Conservation (phyloP, 2,888 invertebrate genomes). For the Tubulanus polymorphus region DNA sequence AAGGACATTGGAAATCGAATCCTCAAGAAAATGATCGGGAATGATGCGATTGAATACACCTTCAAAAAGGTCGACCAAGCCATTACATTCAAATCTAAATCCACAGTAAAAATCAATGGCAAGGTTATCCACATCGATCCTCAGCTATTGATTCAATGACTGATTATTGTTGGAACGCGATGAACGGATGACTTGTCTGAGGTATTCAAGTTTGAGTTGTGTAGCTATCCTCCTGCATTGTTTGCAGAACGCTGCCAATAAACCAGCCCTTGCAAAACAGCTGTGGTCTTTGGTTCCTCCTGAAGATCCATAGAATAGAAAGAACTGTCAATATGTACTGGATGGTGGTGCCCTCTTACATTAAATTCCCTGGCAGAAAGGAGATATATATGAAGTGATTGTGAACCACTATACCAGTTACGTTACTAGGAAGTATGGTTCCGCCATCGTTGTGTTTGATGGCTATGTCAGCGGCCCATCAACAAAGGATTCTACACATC, state of each 20-base stretch:
- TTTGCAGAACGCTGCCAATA: conserved; percentile 16
- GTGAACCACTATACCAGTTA: conserved; percentile 17
- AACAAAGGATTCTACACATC: conserved; percentile 27
- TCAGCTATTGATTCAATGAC: conserved; percentile 16
- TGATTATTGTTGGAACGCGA: neutral
- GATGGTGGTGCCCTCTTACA: conserved; percentile 20
- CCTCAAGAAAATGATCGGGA: conserved; percentile 17
- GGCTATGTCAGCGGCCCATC: conserved; percentile 23
- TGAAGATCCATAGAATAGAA: neutral
- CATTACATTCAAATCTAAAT: conserved; percentile 13
- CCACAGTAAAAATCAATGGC: conserved; percentile 7
- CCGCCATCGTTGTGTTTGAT: conserved; percentile 27
- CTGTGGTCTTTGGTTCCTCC: conserved; percentile 14
- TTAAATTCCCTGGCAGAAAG: conserved; percentile 16
- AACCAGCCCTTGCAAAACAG: conserved; percentile 12
- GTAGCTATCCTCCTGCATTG: conserved; percentile 12
- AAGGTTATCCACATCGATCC: conserved; percentile 15
- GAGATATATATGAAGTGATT: conserved; percentile 11
- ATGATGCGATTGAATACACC: conserved; percentile 7
- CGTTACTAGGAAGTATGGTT: conserved; percentile 15
- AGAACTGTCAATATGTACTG: conserved; percentile 6
- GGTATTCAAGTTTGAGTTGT: conserved; percentile 8
- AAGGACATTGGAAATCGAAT: conserved; percentile 17
- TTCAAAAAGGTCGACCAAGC: conserved; percentile 17
- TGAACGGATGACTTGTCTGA: conserved; percentile 1